These are phyloP conservation scores for Leptinotarsa tumamoca DNA, from an alignment of 2,888 invertebrate species.

Conservation along the genomic window DNA sequence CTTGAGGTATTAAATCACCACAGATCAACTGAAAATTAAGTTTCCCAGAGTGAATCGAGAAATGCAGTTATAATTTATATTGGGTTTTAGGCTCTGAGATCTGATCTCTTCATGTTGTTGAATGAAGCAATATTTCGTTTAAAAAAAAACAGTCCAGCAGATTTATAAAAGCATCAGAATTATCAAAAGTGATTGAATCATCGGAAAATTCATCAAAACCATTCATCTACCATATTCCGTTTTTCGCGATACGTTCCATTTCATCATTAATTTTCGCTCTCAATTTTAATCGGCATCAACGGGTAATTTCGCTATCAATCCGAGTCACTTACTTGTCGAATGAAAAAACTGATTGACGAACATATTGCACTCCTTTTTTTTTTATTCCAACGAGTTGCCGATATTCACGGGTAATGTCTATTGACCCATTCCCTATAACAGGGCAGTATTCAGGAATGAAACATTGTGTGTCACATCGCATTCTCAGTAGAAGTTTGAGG, in stretches of 20 bases:
- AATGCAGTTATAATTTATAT: too few relatives aligned
- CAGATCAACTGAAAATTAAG: too few relatives aligned
- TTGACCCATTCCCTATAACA: neutral
- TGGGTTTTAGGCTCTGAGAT: too few relatives aligned
- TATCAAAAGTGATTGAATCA: too few relatives aligned
- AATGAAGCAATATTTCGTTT: too few relatives aligned
- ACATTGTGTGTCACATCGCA: too few relatives aligned
- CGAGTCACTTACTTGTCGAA: constrained; percentile 5
- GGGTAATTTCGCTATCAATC: constrained; percentile 9
- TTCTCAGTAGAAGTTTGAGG: too few relatives aligned
- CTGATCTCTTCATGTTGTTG: too few relatives aligned
- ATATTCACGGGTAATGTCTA: neutral
- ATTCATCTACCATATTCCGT: neutral
- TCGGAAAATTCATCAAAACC: neutral
- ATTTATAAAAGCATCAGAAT: too few relatives aligned
- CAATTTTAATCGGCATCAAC: constrained; percentile 2
- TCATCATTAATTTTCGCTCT: neutral
- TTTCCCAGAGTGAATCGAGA: too few relatives aligned
- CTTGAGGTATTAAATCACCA: too few relatives aligned
- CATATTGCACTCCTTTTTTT: neutral
- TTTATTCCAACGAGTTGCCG: neutral
- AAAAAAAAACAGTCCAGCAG: too few relatives aligned
- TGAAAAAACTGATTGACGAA: neutral
- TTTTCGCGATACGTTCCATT: neutral
- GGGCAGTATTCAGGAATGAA: neutral